Evolutionary conservation across 1,140 invertebrate genomes (phyloP), one percentile per base, ranked within the genome.

Genomic region (Diabrotica virgifera): DNA sequence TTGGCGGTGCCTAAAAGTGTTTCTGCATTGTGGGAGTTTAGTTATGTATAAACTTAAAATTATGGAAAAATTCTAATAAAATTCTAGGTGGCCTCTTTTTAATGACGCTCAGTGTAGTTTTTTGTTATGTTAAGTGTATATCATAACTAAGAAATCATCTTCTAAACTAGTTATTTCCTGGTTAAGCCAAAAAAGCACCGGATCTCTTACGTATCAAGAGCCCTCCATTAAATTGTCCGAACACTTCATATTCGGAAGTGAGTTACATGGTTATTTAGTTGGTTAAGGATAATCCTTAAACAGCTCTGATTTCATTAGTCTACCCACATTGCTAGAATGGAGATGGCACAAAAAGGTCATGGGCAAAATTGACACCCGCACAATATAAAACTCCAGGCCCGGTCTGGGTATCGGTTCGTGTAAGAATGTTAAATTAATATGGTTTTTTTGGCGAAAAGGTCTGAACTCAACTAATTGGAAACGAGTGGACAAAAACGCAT

Each of bases 281-380:
- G n/a, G 40, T 46, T 46, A 46, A 46, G 40, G 8, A 46, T n/a
- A 46, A 46, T 46, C 35, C 2, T 9, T 9, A 54, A 12, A 8
- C 8, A 54, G 57, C 63, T 36, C 56, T 65, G 63, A 65, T 65
- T 65, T 60, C 63, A 65, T 65, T 65, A 65, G 36, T 24, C 57
- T 55, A 53, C 63, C 63, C 63, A 65, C 63, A 65, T 65, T 46
- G 52, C 36, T 46, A 60, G 58, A 52, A 55, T 46, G 50, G 59
- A 46, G 40, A 46, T 46, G 40, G 40, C n/a, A 46, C 40, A 51
- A 59, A 59, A 37, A 58, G 56, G 63, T 60, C 61, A 55, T 36
- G 62, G 62, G 54, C 62, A 57, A 53, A 68, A 68, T 68, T 68
- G 60, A 68, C 66, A 68, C 66, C 66, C 66, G 66, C 66, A 68